Percentiles rank a stretch among this genome's conserved stretches.
phyloP scores from a whole-genome alignment of 35 echinoderm and acorn worm species.

The Lytechinus variegatus region DNA sequence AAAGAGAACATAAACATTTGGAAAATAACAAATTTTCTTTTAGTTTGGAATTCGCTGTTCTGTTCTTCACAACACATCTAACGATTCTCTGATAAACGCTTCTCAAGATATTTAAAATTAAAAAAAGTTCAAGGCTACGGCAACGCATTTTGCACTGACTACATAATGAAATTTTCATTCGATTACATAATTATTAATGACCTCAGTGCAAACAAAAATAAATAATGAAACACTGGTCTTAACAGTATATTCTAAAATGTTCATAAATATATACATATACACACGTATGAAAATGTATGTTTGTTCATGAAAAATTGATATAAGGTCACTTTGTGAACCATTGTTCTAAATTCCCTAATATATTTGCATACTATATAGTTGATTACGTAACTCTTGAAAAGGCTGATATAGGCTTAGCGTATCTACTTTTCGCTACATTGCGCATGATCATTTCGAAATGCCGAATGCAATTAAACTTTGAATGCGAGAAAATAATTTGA shows the following conservation, averaged over 20 bases:
- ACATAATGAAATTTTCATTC: neutral
- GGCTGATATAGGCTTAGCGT: neutral
- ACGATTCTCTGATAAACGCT: neutral
- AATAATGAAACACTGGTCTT: conserved; percentile 16
- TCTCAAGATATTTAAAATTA: neutral
- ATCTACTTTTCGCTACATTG: neutral
- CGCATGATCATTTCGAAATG: neutral
- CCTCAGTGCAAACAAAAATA: neutral
- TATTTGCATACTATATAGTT: neutral
- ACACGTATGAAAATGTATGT: conserved; percentile 50
- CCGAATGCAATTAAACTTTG: neutral
- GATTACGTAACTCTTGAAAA: neutral
- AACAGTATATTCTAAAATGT: neutral
- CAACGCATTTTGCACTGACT: neutral
- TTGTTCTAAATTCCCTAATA: conserved; percentile 24
- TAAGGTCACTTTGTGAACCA: conserved; percentile 58
- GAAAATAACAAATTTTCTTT: too few relatives aligned
- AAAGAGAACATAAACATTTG: too few relatives aligned
- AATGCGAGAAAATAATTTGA: neutral
- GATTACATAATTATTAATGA: neutral
- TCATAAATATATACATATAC: neutral
- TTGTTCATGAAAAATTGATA: conserved; percentile 52
- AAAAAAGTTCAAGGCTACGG: neutral
- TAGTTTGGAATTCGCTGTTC: too few relatives aligned
- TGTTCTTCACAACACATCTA: neutral